These are phyloP conservation scores for Andrena haemorrhoa DNA, from an alignment of 2,888 invertebrate genomes.

Conservation along the genomic window DNA sequence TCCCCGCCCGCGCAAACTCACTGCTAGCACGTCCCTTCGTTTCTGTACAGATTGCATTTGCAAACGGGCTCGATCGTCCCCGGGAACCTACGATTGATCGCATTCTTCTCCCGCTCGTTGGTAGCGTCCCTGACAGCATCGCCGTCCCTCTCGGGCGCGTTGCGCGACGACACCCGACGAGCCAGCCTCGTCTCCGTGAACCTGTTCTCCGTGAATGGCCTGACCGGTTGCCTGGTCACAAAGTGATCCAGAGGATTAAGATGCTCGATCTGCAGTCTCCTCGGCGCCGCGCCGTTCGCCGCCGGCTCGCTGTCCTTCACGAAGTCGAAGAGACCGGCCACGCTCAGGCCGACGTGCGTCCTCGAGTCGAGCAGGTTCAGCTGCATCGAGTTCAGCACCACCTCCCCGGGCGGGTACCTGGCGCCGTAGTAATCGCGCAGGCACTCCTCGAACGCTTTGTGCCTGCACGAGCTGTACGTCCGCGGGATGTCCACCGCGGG, in stretches of 20 bases:
- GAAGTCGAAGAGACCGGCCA: slow-evolving; percentile 70
- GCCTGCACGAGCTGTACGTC: slow-evolving; percentile 74
- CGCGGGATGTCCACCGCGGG: slow-evolving; percentile 75
- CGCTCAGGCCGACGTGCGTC: slow-evolving; percentile 20
- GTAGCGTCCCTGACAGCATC: slow-evolving; percentile 38
- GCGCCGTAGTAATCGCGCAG: slow-evolving; percentile 75
- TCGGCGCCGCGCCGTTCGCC: slow-evolving; percentile 35
- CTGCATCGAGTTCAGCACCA: slow-evolving; percentile 80
- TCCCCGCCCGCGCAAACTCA: slow-evolving; percentile 6
- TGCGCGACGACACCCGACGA: slow-evolving; percentile 14
- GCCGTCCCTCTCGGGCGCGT: neutral
- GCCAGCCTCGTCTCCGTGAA: slow-evolving; percentile 51
- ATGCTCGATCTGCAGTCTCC: slow-evolving; percentile 69
- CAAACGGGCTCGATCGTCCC: slow-evolving; percentile 39
- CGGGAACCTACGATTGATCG: slow-evolving; percentile 49
- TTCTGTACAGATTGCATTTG: slow-evolving; percentile 40
- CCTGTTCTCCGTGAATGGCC: slow-evolving; percentile 48
- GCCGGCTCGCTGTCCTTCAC: slow-evolving; percentile 63
- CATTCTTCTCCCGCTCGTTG: slow-evolving; percentile 40
- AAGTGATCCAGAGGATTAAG: slow-evolving; percentile 80
- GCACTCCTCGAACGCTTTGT: slow-evolving; percentile 75
- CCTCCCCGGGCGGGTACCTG: slow-evolving; percentile 79
- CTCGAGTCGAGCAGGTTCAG: slow-evolving; percentile 74
- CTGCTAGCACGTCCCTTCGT: neutral
- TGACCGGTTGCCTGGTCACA: slow-evolving; percentile 41